phyloP scores from a whole-genome alignment of 1,140 invertebrate genomes.

The Gryon sp. region DNA sequence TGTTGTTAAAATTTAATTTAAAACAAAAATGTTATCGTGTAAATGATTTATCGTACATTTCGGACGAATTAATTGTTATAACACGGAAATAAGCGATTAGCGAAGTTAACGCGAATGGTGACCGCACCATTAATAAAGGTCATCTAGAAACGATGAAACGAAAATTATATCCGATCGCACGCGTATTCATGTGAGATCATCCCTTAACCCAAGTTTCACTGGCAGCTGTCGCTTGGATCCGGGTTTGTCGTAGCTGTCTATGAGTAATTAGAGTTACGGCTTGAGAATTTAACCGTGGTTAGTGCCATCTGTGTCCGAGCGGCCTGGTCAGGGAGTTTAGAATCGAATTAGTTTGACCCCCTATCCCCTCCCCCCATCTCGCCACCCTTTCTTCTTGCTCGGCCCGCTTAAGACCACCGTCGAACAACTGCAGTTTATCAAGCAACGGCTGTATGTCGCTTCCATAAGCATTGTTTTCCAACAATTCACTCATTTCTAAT shows the following conservation, averaged over 20 bases:
- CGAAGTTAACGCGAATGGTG: constrained; percentile 3
- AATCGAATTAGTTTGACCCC: constrained; percentile 80
- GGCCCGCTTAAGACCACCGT: constrained; percentile 67
- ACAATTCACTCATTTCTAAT: constrained; percentile 31
- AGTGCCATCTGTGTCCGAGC: constrained; percentile 79
- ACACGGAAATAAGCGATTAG: constrained; percentile 6
- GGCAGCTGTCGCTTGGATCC: constrained; percentile 76
- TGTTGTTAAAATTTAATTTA: no score
- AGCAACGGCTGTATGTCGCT: constrained; percentile 67
- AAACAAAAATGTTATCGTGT: no score
- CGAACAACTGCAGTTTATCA: constrained; percentile 71
- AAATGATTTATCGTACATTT: no score
- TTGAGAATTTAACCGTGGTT: constrained; percentile 80
- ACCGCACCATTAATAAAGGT: constrained; percentile 39
- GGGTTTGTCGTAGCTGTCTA: constrained; percentile 76
- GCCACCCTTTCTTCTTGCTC: constrained; percentile 62
- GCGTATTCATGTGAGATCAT: constrained; percentile 55
- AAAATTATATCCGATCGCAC: constrained; percentile 60
- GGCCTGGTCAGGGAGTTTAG: constrained; percentile 78
- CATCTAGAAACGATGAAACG: constrained; percentile 47
- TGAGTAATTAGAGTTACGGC: constrained; percentile 80
- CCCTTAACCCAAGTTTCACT: constrained; percentile 77
- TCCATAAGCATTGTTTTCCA: constrained; percentile 66
- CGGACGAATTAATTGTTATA: no score
- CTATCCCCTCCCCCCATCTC: no score